Percentiles rank a stretch among this genome's conserved stretches.
Evolutionary conservation across 2,888 invertebrate genomes (phyloP).

Genomic region (Octonoba sinensis): DNA sequence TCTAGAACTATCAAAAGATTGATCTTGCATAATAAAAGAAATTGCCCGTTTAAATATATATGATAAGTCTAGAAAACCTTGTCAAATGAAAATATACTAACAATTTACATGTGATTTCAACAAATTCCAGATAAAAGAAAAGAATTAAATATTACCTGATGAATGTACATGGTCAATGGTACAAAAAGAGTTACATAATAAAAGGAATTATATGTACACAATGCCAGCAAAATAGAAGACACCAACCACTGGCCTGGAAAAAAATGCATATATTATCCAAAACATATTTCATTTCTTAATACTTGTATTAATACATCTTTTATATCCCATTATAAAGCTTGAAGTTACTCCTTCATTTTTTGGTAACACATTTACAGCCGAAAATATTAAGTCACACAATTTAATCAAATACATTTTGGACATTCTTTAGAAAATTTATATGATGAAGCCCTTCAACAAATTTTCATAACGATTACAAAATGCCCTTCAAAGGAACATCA

Average conservation of each 20-base stretch:
- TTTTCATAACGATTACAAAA: too few species aligned
- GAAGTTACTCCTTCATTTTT: not conserved
- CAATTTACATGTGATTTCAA: not conserved
- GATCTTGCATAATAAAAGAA: too few species aligned
- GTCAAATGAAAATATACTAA: too few species aligned
- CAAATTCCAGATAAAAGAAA: not conserved
- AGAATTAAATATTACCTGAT: slow-evolving; percentile 73
- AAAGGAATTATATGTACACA: slow-evolving; percentile 84
- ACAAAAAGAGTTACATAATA: slow-evolving; percentile 84
- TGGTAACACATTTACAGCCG: not conserved
- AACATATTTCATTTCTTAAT: not conserved
- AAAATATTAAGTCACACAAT: not conserved
- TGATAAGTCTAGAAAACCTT: too few species aligned
- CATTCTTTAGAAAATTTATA: too few species aligned
- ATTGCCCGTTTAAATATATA: too few species aligned
- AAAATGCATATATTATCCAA: slow-evolving; percentile 11
- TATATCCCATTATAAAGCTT: too few species aligned
- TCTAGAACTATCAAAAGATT: too few species aligned
- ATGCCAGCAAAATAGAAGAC: slow-evolving; percentile 80
- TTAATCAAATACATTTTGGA: too few species aligned
- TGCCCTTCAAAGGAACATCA: too few species aligned
- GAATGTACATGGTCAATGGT: slow-evolving; percentile 81
- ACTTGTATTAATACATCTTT: too few species aligned
- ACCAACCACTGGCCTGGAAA: slow-evolving; percentile 75
- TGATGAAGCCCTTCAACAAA: too few species aligned